Evolutionary conservation across 2,797 vertebrate genomes (phyloP), one percentile per base, ranked within the genome.

Genomic region (Malurus leucopterus): DNA sequence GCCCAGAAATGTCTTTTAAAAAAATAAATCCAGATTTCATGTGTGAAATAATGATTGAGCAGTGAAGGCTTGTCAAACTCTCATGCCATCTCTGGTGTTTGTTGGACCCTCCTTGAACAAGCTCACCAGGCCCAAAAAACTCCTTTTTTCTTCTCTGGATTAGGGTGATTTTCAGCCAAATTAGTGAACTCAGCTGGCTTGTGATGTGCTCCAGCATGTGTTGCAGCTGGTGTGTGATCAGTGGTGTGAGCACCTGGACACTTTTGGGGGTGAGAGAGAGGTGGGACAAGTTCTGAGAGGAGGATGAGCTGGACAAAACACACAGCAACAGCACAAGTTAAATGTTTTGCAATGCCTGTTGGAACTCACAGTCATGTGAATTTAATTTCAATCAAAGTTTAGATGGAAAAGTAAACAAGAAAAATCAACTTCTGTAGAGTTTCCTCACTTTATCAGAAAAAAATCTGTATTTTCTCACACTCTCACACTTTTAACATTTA

Each of bases 1-100:
- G 0, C 2, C 0, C 16, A 67, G 15, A 65, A 83, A 62, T 80
- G 14, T 12, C 15, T 73, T 62, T 0, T 4, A 36, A 12, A 78
- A 58, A 65, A 36, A 2, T 50, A 15, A 88, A 80, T 10, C 27
- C 38, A n/a, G 14, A 11, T 49, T 70, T 72, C 16, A 40, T 80
- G 14, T 8, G 19, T 23, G 43, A 67, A 84, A 29, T 23, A 15
- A 9, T 58, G 82, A n/a, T 63, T 68, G 24, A 47, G 15, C 26
- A 68, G 10, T 49, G 38, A 49, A 17, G 3, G 47, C 41, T 46
- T 62, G 43, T 50, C 19, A 22, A n/a, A 11, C 3, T 64, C 53
- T 38, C 32, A 13, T 62, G 13, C 15, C 27, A 22, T 38, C 21
- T 58, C 36, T 65, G 69, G 29, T 30, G 38, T 29, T 62, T 69